Evolutionary conservation across 1,140 invertebrate species (phyloP), one percentile per base, ranked within the genome.

Genomic region (Lucilia cuprina): DNA sequence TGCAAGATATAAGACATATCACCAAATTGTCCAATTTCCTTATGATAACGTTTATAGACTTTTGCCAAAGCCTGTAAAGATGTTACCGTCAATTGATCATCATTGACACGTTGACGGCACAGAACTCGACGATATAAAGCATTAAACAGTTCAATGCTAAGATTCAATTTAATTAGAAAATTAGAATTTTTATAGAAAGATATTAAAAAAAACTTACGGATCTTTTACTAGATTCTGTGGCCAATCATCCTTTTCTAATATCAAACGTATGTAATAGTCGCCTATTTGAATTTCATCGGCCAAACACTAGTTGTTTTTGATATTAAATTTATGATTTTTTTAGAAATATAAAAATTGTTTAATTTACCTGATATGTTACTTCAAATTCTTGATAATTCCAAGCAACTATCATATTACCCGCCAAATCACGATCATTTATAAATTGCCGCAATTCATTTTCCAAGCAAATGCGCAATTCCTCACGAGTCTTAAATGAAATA

Each of bases 351-450:
- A 12, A 70, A 83, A 41, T 41, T 3, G 0, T 82, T 47, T 55
- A n/a, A 55, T 55, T n/a, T 74, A 86, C 85, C 87, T 95, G 94
- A 92, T 99, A 99, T 85, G 95, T 94, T 2, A 99, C 95, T 93
- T 99, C 97, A 91, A 99, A 98, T 92, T 99, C 99, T 78, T 96
- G 94, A 92, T 99, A 97, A 93, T 99, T 99, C 99, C 99, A 99
- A 0, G 97, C 96, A 1, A 99, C 97, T 17, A 97, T 92, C 83
- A 94, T 94, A 80, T 94, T 93, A 19, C 95, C 95, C 25, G 96
- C 95, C 83, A 99, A 93, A 88, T 99, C 99, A 85, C 97, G 94
- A 91, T 99, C 98, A 5, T 95, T 95, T 0, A 94, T 94, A 91
- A 99, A 98, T 30, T 96, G 94, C 82, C 98, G 93, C 50, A 99